These are phyloP conservation scores for Callopanchax toddi DNA, from an alignment of 2,113 vertebrate genomes.

Conservation along the genomic window DNA sequence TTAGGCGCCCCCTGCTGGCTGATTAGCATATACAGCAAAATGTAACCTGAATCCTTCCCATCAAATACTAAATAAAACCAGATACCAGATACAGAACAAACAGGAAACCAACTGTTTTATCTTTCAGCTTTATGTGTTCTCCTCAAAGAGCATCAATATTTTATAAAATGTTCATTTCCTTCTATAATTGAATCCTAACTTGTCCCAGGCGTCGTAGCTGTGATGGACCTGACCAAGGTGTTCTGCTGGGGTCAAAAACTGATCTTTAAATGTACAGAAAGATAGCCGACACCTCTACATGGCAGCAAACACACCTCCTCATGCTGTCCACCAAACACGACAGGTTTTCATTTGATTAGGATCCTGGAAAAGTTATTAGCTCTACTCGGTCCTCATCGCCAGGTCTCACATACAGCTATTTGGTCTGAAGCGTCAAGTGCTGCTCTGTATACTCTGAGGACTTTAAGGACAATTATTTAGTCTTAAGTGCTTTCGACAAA, in stretches of 20 bases:
- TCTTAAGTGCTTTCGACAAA: not conserved
- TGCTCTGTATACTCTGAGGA: slow-evolving; percentile 23
- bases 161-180: slow-evolving; percentile 5
- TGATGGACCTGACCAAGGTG: not conserved
- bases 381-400: not conserved
- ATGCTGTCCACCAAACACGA: slow-evolving; percentile 10
- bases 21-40: not conserved
- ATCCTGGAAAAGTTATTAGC: slow-evolving; percentile 13
- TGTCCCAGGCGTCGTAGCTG: not conserved
- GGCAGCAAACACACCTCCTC: not conserved
- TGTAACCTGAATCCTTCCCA: not conserved
- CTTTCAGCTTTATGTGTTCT: slow-evolving; percentile 19
- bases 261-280: not conserved
- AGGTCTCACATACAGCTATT: slow-evolving; percentile 23
- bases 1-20: slow-evolving; percentile 38
- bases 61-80: too few relatives aligned
- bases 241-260: not conserved
- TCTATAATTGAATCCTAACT: not conserved
- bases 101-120: not conserved
- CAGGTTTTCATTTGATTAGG: slow-evolving; percentile 24
- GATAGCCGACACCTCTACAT: not conserved
- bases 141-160: slow-evolving; percentile 27
- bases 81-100: not conserved
- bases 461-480: slow-evolving; percentile 1
- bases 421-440: slow-evolving; percentile 41